Percentiles rank a stretch among this genome's conserved stretches.
These are phyloP conservation scores for Neodontobutis hainanensis DNA, from an alignment of 2,113 vertebrate species.

Conservation along the genomic window DNA sequence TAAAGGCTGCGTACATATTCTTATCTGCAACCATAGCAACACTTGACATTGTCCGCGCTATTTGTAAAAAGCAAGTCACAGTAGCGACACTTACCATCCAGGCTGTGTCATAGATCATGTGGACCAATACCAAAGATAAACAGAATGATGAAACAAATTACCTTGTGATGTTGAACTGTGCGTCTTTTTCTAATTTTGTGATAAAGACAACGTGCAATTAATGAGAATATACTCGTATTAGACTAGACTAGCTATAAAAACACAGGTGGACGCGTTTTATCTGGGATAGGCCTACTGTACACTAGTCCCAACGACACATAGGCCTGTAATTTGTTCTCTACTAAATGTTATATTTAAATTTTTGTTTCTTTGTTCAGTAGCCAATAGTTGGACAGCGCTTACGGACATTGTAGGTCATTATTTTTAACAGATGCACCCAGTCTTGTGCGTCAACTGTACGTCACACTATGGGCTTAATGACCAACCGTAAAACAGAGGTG, in stretches of 20 bases:
- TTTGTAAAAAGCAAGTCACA: conserved; percentile 74
- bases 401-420: conserved; percentile 75
- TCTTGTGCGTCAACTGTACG: conserved; percentile 83
- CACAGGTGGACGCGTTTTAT: too few species aligned
- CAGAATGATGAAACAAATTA: conserved; percentile 17
- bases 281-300: too few species aligned
- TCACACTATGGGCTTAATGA: conserved; percentile 75
- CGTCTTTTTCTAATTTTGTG: background rate
- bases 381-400: conserved; percentile 51
- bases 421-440: conserved; percentile 74
- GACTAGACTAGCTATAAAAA: too few species aligned
- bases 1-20: conserved; percentile 70
- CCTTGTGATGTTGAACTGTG: background rate
- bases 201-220: background rate
- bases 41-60: conserved; percentile 73
- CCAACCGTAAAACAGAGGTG: conserved; percentile 64
- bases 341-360: background rate
- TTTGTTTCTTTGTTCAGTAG: conserved; percentile 16
- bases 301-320: too few species aligned
- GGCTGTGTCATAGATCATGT: conserved; percentile 62
- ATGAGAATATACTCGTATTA: too few species aligned
- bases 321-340: too few species aligned
- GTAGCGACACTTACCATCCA: conserved; percentile 70
- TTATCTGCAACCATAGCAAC: conserved; percentile 76
- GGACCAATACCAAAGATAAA: conserved; percentile 12